phyloP scores from a whole-genome alignment of 2,888 invertebrate species.

The Gisinianus flammeolus region DNA sequence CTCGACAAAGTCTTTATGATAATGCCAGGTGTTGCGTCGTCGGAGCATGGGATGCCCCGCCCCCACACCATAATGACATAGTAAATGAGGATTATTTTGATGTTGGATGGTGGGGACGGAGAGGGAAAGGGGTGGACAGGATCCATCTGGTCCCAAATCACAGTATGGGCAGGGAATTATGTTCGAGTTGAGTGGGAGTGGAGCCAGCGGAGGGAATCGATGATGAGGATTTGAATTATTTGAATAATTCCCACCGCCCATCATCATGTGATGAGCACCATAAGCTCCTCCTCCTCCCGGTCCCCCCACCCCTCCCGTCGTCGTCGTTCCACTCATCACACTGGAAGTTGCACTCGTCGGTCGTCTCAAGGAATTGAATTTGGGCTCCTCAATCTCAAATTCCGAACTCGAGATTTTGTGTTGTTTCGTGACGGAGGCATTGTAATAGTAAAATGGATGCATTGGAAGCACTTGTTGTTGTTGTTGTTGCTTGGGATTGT shows the following conservation, averaged over 20 bases:
- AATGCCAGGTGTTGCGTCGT: slow-evolving; percentile 55
- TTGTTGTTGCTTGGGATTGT: slow-evolving; percentile 14
- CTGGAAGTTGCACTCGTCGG: slow-evolving; percentile 42
- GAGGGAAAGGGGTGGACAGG: slow-evolving; percentile 46
- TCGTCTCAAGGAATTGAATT: slow-evolving; percentile 54
- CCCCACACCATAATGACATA: slow-evolving; percentile 30
- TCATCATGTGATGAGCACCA: too few species aligned
- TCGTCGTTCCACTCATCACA: too few species aligned
- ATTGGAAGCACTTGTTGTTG: neutral
- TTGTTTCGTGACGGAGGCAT: slow-evolving; percentile 13
- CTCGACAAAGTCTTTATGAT: slow-evolving; percentile 52
- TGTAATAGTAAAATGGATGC: slow-evolving; percentile 22
- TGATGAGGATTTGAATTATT: too few species aligned
- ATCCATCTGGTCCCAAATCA: slow-evolving; percentile 46
- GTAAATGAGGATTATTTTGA: slow-evolving; percentile 40
- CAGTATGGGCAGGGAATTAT: slow-evolving; percentile 54
- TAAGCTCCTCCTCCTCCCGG: too few species aligned
- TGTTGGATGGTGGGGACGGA: slow-evolving; percentile 52
- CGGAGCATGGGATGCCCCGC: slow-evolving; percentile 31
- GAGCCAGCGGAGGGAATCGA: slow-evolving; percentile 14
- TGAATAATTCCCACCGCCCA: neutral
- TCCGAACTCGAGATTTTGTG: slow-evolving; percentile 53
- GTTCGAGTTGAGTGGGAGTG: too few species aligned
- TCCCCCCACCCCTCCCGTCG: neutral
- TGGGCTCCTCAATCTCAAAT: slow-evolving; percentile 57